Base-by-base conservation (phyloP, 2,888 invertebrate genomes). In the Heteromyza rotundicornis region DNA sequence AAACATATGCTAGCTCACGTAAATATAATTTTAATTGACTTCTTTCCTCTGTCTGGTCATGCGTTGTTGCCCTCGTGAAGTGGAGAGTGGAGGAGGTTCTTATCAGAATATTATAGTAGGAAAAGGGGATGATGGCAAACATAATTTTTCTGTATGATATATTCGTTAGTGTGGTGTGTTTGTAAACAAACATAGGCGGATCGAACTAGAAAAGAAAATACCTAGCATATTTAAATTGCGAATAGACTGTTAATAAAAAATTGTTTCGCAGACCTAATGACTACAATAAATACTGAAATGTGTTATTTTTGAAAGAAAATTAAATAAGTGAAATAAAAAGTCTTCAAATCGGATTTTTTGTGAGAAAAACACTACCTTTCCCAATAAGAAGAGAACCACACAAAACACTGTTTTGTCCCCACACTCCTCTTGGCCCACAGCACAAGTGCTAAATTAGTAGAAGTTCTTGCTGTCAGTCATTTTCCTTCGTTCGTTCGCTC, bases 331-430 rank as follows among this genome's bases (percentile, higher is more conserved):
- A n/a, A n/a, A n/a, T n/a, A n/a, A n/a, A n/a, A n/a, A n/a, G n/a
- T n/a, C n/a, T n/a, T n/a, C n/a, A n/a, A n/a, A n/a, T n/a, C n/a
- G n/a, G n/a, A n/a, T n/a, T n/a, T n/a, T n/a, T n/a, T n/a, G n/a
- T n/a, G n/a, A 27, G 27, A 27, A 47, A 47, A 47, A 47, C 20
- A n/a, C 47, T 54, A 53, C 62, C 58, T 59, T 56, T 58, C 55
- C 62, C 62, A 59, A 62, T 59, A 62, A 62, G 58, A 59, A 59
- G 59, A 35, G n/a, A n/a, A n/a, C n/a, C n/a, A n/a, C 44, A 53
- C 49, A 35, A 32, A 58, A 50, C 53, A 17, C 51, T 57, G 57
- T 53, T 57, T 14, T 12, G 14, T 56, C 47, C 47, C 47, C 47
- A 19, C 47, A 19, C 47, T 17, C 14, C 19, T 17, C 16, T n/a